Base-by-base conservation (phyloP, 2,113 vertebrate genomes). In the Orthochromis malagaraziensis region DNA sequence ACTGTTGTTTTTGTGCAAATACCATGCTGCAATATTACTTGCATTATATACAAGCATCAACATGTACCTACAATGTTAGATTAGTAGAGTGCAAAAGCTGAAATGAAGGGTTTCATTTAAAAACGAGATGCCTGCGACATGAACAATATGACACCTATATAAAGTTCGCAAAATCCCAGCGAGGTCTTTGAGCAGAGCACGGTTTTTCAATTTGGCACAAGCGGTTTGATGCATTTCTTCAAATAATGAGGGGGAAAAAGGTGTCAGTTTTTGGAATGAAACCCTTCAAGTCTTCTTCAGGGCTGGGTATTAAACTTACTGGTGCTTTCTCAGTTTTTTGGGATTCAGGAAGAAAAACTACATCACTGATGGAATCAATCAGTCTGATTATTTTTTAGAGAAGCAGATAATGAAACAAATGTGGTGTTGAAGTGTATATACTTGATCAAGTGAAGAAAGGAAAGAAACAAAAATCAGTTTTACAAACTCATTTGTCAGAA, bases 61-160 rank as follows among this genome's bases (percentile, higher is more conserved):
- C 82, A 33, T 86, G 26, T 58, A 81, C 55, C 47, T 82, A 42
- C 49, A 26, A 84, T 87, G 75, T 91, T 81, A 89, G 63, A 82
- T 31, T 89, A 89, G 51, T 88, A 45, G 16, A 79, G 53, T 63
- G 26, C 17, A 49, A 79, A 47, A 21, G 24, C 7, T 77, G 31
- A 83, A 79, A 38, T 81, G 70, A 89, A 51, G 83, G 40, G 81
- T 86, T 89, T 90, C 57, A 85, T 90, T 91, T 53, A 60, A 88
- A 79, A 77, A 73, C 33, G 3, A 79, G 45, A 83, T 51, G 60
- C 13, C 53, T 80, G 40, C 9, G 38, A n/a, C 29, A 29, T 68
- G 10, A 81, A 65, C 17, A 75, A 33, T 47, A 6, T 35, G 17
- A 29, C 5, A 49, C 19, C 26, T 19, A 9, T 16, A n/a, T 49